Base-by-base conservation (phyloP, 2,888 invertebrate genomes). In the Hypsopygia costalis region DNA sequence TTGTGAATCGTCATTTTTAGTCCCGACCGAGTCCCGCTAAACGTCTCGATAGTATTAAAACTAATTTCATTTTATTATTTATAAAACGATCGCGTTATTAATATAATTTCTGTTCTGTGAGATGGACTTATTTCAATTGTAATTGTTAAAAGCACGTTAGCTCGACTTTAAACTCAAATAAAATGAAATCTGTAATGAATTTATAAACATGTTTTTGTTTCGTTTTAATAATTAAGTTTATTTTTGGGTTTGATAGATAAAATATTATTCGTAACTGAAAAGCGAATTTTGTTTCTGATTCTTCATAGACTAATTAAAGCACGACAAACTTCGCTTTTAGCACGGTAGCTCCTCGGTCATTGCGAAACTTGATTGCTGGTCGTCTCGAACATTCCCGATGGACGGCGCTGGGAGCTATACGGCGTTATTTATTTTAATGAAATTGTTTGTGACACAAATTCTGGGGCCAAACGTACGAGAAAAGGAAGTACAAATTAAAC, bases 381-480 rank as follows among this genome's bases (percentile, higher is more conserved):
- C 36, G 31, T 7, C 21, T 21, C 30, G 30, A 28, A 21, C 20
- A 28, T 37, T 11, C 7, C 9, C 9, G 10, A 28, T 16, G 10
- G 9, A 6, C 21, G 36, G 22, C 22, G n/a, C n/a, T n/a, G n/a
- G n/a, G 27, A 1, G 11, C 28, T 8, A n/a, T n/a, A 28, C 27
- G 21, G 33, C 37, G 12, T 12, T 35, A 34, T 43, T 45, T 43
- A 40, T 43, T 46, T 40, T 33, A 44, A 52, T 54, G 49, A 59
- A 52, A 62, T 67, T 58, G 58, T 67, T 71, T 67, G 58, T 61
- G 47, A 78, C 74, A 76, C 62, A 73, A 73, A 72, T 69, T 80
- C 78, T 72, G 85, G 86, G 85, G 82, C 83, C 85, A 85, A 85
- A 73, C 52, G 62, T 74, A 78, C 81, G 81, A 78, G 77, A 74